phyloP scores from a whole-genome alignment of 2,113 vertebrate species.

The Cyrtonyx montezumae region DNA sequence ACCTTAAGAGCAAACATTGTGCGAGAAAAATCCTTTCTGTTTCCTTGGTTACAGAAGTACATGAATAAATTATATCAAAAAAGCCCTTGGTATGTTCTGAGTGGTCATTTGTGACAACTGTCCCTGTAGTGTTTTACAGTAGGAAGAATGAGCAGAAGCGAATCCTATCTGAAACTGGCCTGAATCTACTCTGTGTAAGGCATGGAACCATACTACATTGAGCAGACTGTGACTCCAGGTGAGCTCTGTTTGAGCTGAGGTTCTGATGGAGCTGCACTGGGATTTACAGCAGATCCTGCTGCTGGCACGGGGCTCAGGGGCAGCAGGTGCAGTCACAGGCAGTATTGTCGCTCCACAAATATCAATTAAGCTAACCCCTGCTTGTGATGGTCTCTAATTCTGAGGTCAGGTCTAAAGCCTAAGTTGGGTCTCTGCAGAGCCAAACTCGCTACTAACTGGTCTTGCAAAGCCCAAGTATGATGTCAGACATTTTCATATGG shows the following conservation, averaged over 20 bases:
- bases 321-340: neutral
- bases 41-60: conserved; percentile 63
- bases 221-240: rapidly evolving
- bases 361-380: rapidly evolving
- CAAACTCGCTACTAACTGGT: neutral
- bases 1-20: conserved; percentile 10
- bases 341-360: neutral
- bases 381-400: neutral
- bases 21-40: conserved; percentile 29
- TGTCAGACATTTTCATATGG: conserved; percentile 33
- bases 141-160: neutral
- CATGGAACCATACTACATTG: rapidly evolving
- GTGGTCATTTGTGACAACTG: conserved; percentile 30
- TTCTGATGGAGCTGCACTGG: neutral
- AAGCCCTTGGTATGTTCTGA: neutral
- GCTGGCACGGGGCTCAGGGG: rapidly evolving
- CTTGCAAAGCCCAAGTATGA: neutral
- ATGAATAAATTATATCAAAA: conserved; percentile 57
- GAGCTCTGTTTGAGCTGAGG: rapidly evolving
- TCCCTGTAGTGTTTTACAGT: neutral
- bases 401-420: neutral
- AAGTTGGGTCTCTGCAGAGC: neutral
- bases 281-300: rapidly evolving
- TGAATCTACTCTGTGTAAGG: rapidly evolving
- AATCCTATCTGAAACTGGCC: neutral